These are phyloP conservation scores for Odocoileus virginianus DNA, from an alignment of 2,113 vertebrate species.

Conservation along the genomic window DNA sequence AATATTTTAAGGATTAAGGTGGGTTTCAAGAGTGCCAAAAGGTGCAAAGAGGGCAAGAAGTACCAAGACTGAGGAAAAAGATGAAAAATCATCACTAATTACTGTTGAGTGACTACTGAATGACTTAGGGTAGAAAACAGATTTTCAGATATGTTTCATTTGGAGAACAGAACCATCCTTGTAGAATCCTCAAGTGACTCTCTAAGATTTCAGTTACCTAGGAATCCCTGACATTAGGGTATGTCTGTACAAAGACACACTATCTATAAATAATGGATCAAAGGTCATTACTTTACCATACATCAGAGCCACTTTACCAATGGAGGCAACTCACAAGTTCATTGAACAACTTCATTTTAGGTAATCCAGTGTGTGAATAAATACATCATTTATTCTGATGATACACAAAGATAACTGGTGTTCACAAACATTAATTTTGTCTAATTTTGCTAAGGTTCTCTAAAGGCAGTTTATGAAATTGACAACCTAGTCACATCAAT, in stretches of 20 bases:
- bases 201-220: background rate
- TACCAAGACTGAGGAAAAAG: background rate
- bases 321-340: background rate
- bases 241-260: background rate
- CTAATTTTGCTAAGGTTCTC: background rate
- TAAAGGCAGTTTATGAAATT: background rate
- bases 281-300: background rate
- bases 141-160: background rate
- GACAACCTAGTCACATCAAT: background rate
- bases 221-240: background rate
- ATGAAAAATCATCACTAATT: background rate
- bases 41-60: background rate
- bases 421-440: background rate
- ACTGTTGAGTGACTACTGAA: background rate
- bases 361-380: background rate
- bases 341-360: background rate
- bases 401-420: background rate
- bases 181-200: background rate
- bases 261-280: background rate
- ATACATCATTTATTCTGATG: background rate
- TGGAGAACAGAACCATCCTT: background rate
- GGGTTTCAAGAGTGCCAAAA: background rate
- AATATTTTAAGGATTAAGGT: background rate
- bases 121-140: background rate
- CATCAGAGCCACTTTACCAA: background rate